Conservation (phyloP, 2,113 vertebrate species). For the Chlorodrepanis virens region DNA sequence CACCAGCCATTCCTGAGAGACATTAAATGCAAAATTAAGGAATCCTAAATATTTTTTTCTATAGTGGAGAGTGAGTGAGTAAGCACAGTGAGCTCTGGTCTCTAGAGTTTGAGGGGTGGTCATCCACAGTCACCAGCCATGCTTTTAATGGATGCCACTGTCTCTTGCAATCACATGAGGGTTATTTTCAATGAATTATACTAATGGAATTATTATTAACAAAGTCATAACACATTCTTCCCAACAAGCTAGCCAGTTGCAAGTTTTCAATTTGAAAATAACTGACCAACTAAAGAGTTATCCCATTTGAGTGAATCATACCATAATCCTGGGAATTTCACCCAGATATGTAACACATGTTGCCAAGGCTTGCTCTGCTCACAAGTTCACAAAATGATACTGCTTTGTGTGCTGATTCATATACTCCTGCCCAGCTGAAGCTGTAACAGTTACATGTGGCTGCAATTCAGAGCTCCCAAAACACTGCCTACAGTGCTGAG, state of each 20-base stretch:
- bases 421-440: neutral
- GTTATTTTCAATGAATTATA: neutral
- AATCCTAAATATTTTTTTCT: neutral
- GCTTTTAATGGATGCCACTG: neutral
- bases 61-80: neutral
- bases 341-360: neutral
- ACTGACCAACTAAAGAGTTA: neutral
- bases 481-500: neutral
- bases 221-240: neutral
- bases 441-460: neutral
- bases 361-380: neutral
- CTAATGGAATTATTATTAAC: neutral
- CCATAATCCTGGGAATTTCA: neutral
- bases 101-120: neutral
- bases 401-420: neutral
- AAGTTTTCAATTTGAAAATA: conserved; percentile 14
- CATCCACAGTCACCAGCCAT: neutral
- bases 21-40: neutral
- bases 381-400: neutral
- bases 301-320: neutral
- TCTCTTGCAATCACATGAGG: neutral
- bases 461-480: neutral
- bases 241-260: neutral
- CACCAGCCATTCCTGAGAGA: neutral
- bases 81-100: neutral